Percentiles rank a stretch among this genome's conserved stretches.
These are phyloP conservation scores for Monopis laevigella DNA, from an alignment of 2,888 invertebrate genomes.

Conservation along the genomic window DNA sequence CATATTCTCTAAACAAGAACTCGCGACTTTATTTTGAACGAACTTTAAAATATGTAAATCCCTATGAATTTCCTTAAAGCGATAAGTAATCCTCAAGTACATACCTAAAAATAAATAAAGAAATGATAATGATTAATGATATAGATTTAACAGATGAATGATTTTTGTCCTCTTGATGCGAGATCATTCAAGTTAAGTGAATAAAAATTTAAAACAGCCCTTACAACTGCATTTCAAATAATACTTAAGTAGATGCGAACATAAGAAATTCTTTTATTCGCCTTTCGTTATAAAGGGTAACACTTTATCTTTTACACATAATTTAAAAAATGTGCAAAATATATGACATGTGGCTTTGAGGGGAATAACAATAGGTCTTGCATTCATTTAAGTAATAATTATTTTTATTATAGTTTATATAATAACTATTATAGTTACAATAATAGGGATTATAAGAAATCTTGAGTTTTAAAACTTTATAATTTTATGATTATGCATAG, in stretches of 20 bases:
- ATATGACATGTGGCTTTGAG: background rate
- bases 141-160: constrained; percentile 40
- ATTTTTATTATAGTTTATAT: too few species aligned
- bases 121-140: constrained; percentile 61
- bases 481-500: too few species aligned
- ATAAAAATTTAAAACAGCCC: constrained; percentile 33
- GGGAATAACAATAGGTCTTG: background rate
- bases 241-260: constrained; percentile 31
- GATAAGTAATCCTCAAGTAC: too few species aligned
- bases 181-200: constrained; percentile 37
- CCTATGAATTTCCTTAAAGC: too few species aligned
- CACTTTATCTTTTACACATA: constrained; percentile 1
- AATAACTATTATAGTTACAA: too few species aligned
- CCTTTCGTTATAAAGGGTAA: background rate
- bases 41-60: too few species aligned
- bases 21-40: too few species aligned
- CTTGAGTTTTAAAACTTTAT: too few species aligned
- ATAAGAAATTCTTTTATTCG: constrained; percentile 5
- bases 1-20: too few species aligned
- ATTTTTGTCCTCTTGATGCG: constrained; percentile 51
- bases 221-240: constrained; percentile 31
- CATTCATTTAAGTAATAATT: too few species aligned
- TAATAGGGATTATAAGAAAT: too few species aligned
- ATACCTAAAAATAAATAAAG: too few species aligned
- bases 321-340: constrained; percentile 1